Conservation (phyloP, 2,888 invertebrate species). For the Melanostoma mellinum region DNA sequence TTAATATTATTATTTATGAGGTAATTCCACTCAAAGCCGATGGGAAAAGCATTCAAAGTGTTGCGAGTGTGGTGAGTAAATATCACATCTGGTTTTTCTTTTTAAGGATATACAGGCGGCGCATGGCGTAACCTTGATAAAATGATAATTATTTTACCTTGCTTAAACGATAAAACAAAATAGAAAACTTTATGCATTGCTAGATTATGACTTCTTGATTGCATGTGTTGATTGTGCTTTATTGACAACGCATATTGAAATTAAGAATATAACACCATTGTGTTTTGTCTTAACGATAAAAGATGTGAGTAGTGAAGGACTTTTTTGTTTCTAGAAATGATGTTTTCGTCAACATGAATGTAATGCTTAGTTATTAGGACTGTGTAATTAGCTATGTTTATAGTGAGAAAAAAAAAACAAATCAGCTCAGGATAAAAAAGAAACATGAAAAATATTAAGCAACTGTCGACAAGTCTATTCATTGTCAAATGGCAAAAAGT, state of each 20-base stretch:
- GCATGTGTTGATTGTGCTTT: conserved; percentile 21
- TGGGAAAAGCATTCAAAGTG: conserved; percentile 33
- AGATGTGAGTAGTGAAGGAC: no score
- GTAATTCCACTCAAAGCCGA: conserved; percentile 19
- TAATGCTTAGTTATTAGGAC: no score
- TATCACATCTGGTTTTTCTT: conserved; percentile 57
- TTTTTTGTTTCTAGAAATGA: no score
- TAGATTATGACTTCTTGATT: conserved; percentile 20
- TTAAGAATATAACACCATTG: not conserved
- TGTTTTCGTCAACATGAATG: no score
- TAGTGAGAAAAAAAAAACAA: no score
- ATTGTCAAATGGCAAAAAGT: no score
- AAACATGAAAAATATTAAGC: no score
- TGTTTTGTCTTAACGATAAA: no score
- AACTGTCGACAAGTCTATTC: no score
- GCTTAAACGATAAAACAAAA: conserved; percentile 20
- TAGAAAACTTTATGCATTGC: conserved; percentile 1
- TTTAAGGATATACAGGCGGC: conserved; percentile 55
- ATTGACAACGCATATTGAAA: conserved; percentile 13
- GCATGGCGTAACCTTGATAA: conserved; percentile 52
- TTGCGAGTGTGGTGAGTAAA: conserved; percentile 40
- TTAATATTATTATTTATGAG: conserved; percentile 51
- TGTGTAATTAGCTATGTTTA: no score
- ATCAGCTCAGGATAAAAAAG: no score
- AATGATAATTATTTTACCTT: conserved; percentile 56